Base-by-base conservation (phyloP, 2,888 invertebrate genomes). In the Cephus sareptanus region DNA sequence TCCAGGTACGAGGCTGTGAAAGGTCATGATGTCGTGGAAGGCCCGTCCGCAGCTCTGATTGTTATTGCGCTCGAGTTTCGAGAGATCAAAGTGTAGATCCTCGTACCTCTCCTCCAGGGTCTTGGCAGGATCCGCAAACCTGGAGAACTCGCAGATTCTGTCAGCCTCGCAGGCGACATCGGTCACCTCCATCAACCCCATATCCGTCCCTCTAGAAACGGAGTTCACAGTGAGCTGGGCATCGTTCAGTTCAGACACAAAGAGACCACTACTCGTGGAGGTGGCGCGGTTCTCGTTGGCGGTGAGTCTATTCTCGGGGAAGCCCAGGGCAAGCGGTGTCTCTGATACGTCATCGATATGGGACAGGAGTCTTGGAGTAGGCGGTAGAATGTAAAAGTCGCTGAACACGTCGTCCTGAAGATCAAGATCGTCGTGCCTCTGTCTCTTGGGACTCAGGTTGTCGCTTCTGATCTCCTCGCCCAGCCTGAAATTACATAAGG, bases 381-480 rank as follows among this genome's bases (percentile, higher is more conserved):
- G 95, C 81, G 95, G 94, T 40, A 90, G 81, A 91, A 94, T 94
- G 88, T 95, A 95, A 87, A 95, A 95, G 87, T 95, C 95, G 79
- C 94, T 95, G 80, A 95, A 93, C 9, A 95, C 95, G 85, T 95
- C 95, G 85, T 95, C 95, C 84, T 95, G 94, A 73, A 95, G 94
- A 88, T 95, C 93, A 77, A 94, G 93, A 87, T 95, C 95, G 84
- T 95, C 95, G 85, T 89, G 89, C 87, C 90, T 89, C 77, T 90
- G 88, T n/a, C 90, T 84, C 71, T 90, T 90, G 2, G 87, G 81
- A 77, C 81, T 85, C 13, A 87, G 77, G 13, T 83, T 85, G 12
- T 90, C 88, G 84, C 81, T 84, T 37, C 86, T 87, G 75, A 86
- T 76, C 74, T 89, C 89, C 9, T 90, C 89, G 79, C 85, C 85